Evolutionary conservation across 92 coral and sea anemone genomes (phyloP).

Genomic region (Actinostola sp.): DNA sequence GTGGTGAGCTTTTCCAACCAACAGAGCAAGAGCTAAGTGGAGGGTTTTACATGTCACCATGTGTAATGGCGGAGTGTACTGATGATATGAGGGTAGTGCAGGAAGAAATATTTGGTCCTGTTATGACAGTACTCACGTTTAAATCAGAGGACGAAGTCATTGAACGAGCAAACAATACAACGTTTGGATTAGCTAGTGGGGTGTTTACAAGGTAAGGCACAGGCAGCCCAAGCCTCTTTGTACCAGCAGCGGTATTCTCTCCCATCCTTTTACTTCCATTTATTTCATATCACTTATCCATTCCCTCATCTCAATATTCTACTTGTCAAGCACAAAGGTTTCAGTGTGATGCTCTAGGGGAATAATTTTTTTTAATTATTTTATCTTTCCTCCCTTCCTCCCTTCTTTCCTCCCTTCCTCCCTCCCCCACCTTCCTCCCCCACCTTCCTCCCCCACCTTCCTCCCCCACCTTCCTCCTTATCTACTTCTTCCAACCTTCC

Average conservation of each 20-base stretch:
- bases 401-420: no score
- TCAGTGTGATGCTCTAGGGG: no score
- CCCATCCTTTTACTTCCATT: background rate
- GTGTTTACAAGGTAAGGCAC: slow-evolving; percentile 84
- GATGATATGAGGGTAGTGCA: slow-evolving; percentile 93
- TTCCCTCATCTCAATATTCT: no score
- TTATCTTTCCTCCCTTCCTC: no score
- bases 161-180: slow-evolving; percentile 82
- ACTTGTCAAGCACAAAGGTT: no score
- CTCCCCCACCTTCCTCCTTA: no score
- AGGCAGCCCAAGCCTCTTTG: background rate
- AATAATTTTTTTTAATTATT: no score
- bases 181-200: slow-evolving; percentile 93
- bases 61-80: slow-evolving; percentile 90
- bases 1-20: slow-evolving; percentile 84
- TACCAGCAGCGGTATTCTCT: background rate
- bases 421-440: no score
- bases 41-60: slow-evolving; percentile 96
- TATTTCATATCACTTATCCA: background rate
- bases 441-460: no score
- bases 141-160: slow-evolving; percentile 85
- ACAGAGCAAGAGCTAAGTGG: slow-evolving; percentile 66
- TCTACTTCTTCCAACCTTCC: no score
- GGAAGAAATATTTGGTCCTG: slow-evolving; percentile 99
- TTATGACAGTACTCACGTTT: slow-evolving; percentile 89